Percentiles rank a stretch among this genome's conserved stretches.
These are phyloP conservation scores for Scotopteryx bipunctaria DNA, from an alignment of 2,888 invertebrate species.

Conservation along the genomic window DNA sequence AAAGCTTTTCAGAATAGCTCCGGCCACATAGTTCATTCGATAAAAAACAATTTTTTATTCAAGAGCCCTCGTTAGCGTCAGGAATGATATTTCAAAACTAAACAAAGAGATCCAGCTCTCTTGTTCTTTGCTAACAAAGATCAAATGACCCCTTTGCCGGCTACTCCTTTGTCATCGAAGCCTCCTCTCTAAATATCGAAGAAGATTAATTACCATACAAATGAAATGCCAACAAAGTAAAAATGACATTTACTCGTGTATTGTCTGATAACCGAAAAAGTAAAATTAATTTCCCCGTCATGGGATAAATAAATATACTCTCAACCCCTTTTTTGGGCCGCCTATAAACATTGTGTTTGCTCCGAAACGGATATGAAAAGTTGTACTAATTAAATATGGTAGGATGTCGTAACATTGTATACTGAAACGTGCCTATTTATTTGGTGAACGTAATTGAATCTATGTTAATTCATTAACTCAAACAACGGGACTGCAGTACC, in stretches of 20 bases:
- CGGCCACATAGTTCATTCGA: slow-evolving; percentile 3
- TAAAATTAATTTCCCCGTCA: slow-evolving; percentile 20
- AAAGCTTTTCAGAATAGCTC: slow-evolving; percentile 3
- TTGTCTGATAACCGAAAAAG: slow-evolving; percentile 33
- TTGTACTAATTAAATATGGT: slow-evolving; percentile 11
- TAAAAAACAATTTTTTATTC: slow-evolving; percentile 22
- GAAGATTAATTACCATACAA: slow-evolving; percentile 72
- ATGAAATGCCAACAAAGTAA: slow-evolving; percentile 47
- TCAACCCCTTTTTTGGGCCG: slow-evolving; percentile 14
- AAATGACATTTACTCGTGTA: slow-evolving; percentile 37
- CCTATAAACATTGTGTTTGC: slow-evolving; percentile 10
- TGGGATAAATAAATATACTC: slow-evolving; percentile 18
- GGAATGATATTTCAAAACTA: slow-evolving; percentile 66
- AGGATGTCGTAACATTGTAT: slow-evolving; percentile 14
- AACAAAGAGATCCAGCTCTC: slow-evolving; percentile 63
- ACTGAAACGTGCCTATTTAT: background rate
- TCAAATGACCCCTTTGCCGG: slow-evolving; percentile 67
- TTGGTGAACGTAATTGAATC: slow-evolving; percentile 2
- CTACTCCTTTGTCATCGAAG: slow-evolving; percentile 62
- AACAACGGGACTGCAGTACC: background rate
- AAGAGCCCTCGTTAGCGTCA: slow-evolving; percentile 50
- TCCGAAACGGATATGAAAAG: slow-evolving; percentile 17
- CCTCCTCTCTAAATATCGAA: slow-evolving; percentile 63
- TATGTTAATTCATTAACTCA: background rate
- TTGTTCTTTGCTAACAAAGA: slow-evolving; percentile 63